These are phyloP conservation scores for Parotia lawesii DNA, from an alignment of 2,113 vertebrate species.

Conservation along the genomic window DNA sequence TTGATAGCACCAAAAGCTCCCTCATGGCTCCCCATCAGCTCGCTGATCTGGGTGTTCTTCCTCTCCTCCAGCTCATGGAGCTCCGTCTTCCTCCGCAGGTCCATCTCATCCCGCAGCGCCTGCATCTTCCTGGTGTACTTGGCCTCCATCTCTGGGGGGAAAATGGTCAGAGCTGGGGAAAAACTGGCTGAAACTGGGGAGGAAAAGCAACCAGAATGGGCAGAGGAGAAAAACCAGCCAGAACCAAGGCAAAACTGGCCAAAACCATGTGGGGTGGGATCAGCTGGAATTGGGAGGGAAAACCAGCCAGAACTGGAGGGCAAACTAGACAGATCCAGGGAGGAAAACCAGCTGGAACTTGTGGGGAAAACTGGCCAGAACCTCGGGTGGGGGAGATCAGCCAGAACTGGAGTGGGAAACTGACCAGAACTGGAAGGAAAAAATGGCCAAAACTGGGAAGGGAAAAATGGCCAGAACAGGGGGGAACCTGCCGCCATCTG, in stretches of 20 bases:
- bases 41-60: slow-evolving; percentile 80
- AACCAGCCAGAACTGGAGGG: not conserved
- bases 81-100: slow-evolving; percentile 79
- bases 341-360: not conserved
- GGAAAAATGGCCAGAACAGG: not conserved
- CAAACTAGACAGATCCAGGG: not conserved
- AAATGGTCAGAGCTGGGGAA: not conserved
- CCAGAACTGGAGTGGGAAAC: not conserved
- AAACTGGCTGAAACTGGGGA: not conserved
- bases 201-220: not conserved
- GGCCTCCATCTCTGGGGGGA: slow-evolving; percentile 76
- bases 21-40: slow-evolving; percentile 77
- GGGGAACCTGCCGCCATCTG: not conserved
- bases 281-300: not conserved
- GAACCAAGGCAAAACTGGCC: not conserved
- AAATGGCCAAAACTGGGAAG: not conserved
- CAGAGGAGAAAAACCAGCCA: not conserved
- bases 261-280: not conserved
- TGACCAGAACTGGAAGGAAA: not conserved
- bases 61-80: slow-evolving; percentile 79
- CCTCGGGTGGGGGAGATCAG: not conserved
- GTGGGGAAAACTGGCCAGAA: not conserved
- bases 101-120: slow-evolving; percentile 74
- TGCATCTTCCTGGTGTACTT: slow-evolving; percentile 81
- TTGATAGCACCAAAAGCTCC: slow-evolving; percentile 77